These are phyloP conservation scores for Pachyramphus minor DNA, from an alignment of 2,113 vertebrate species.

Conservation along the genomic window DNA sequence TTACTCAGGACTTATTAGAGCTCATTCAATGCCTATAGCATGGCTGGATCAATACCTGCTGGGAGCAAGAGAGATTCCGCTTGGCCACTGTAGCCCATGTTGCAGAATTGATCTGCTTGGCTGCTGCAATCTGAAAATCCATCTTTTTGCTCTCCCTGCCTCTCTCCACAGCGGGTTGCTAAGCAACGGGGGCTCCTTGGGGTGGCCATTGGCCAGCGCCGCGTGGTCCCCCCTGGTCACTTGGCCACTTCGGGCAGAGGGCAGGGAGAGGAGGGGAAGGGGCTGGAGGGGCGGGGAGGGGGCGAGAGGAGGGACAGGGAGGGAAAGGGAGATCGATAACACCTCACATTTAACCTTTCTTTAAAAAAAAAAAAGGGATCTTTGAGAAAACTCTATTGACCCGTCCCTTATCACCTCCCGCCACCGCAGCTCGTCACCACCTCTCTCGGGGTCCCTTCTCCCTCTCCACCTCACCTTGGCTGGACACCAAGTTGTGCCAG, in stretches of 20 bases:
- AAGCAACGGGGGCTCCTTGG: conserved; percentile 72
- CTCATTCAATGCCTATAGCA: conserved; percentile 75
- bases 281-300: background rate
- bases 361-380: conserved; percentile 16
- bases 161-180: conserved; percentile 71
- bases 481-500: background rate
- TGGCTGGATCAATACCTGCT: conserved; percentile 78
- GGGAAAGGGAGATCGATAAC: conserved; percentile 65
- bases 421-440: background rate
- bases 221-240: conserved; percentile 72
- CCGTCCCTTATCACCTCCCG: conserved; percentile 70
- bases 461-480: background rate
- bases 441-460: background rate
- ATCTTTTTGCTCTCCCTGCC: conserved; percentile 60
- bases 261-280: conserved; percentile 8
- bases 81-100: conserved; percentile 71
- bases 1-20: conserved; percentile 75
- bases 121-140: conserved; percentile 76
- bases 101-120: conserved; percentile 80
- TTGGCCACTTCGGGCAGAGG: conserved; percentile 71
- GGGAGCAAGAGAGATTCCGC: conserved; percentile 75
- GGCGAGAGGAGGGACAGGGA: conserved; percentile 6
- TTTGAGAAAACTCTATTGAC: conserved; percentile 77
- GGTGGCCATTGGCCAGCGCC: conserved; percentile 65
- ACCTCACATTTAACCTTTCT: too few species aligned